Percentiles rank a stretch among this genome's conserved stretches.
Conservation (phyloP, 2,113 vertebrate species). For the Upupa epops region DNA sequence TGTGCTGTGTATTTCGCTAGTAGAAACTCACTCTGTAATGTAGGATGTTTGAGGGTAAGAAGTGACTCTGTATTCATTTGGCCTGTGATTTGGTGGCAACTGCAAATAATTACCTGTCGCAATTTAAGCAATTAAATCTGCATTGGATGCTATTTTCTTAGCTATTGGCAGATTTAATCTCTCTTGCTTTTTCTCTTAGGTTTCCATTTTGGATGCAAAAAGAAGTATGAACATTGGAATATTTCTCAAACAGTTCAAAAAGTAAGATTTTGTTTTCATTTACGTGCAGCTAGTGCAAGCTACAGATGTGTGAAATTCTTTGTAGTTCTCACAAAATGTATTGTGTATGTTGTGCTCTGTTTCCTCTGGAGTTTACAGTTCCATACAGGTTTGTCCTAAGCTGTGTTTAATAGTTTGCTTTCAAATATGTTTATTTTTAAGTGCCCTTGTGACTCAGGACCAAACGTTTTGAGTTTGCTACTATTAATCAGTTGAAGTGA, state of each 20-base stretch:
- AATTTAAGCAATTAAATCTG: background rate
- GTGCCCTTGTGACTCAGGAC: background rate
- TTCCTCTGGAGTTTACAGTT: background rate
- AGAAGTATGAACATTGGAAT: constrained; percentile 97
- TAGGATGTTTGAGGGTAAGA: background rate
- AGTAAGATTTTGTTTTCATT: constrained; percentile 78
- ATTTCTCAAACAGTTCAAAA: constrained; percentile 98
- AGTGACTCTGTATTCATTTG: background rate
- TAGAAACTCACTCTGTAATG: background rate
- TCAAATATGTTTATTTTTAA: background rate
- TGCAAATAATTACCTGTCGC: background rate
- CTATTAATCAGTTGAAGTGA: background rate
- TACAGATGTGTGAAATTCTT: background rate
- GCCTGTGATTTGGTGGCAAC: background rate
- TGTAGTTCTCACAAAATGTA: background rate
- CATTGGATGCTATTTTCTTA: background rate
- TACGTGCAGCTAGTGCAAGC: background rate
- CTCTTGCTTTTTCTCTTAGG: constrained; percentile 70
- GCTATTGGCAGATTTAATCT: constrained; percentile 1
- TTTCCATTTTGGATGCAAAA: constrained; percentile 94
- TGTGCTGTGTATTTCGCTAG: background rate
- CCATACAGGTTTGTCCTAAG: background rate
- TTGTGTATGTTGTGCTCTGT: background rate
- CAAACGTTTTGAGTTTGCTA: background rate
- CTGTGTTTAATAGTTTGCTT: background rate